Evolutionary conservation across 2,797 vertebrate species (phyloP).

Genomic region (Acropternis orthonyx): DNA sequence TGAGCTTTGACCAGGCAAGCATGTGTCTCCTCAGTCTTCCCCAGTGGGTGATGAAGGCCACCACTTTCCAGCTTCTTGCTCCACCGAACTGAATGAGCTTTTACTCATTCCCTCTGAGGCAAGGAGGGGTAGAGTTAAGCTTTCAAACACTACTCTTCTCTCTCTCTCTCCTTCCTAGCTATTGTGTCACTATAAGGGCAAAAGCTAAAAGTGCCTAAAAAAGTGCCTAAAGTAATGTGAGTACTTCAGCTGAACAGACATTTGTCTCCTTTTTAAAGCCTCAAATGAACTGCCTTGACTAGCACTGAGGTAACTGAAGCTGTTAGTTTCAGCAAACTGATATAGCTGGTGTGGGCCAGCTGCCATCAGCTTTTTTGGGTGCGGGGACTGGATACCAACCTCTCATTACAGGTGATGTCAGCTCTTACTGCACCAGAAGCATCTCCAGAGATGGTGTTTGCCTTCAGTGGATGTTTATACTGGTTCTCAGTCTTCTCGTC

Average conservation of each 20-base stretch:
- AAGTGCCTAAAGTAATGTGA: background rate
- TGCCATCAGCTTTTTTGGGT: background rate
- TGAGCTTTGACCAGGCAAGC: background rate
- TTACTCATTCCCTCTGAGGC: background rate
- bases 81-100: background rate
- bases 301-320: background rate
- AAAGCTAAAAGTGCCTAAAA: background rate
- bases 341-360: background rate
- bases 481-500: background rate
- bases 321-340: background rate
- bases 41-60: background rate
- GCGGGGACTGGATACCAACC: background rate
- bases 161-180: background rate
- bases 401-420: background rate
- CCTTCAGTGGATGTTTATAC: background rate
- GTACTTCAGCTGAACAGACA: background rate
- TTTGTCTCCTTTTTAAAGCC: background rate
- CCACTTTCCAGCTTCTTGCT: background rate
- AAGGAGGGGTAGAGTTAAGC: background rate
- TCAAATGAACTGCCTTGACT: background rate
- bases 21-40: fast-evolving
- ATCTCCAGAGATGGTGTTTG: background rate
- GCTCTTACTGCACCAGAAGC: background rate
- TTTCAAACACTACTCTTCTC: background rate
- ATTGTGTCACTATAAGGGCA: background rate